Percentiles rank a stretch among this genome's conserved stretches.
Evolutionary conservation across 1,140 invertebrate species (phyloP).

Genomic region (Drosophila pallidifrons): DNA sequence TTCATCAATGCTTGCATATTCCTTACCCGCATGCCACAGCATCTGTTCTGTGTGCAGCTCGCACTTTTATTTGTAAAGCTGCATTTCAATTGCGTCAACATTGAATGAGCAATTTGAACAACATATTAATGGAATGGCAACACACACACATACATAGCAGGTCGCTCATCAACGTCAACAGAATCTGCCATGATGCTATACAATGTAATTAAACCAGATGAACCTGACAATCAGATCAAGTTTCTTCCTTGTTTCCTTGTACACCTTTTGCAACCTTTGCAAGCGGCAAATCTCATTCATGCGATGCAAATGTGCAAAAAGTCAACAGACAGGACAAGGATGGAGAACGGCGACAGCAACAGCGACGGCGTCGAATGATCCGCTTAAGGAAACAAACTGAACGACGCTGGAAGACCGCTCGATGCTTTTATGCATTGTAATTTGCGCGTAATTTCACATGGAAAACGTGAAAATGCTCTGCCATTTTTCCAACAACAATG

Average conservation of each 20-base stretch:
- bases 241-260: background rate
- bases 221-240: conserved; percentile 40
- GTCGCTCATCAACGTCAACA: background rate
- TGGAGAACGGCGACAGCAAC: background rate
- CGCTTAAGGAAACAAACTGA: conserved; percentile 30
- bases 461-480: conserved; percentile 71
- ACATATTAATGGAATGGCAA: conserved; percentile 42
- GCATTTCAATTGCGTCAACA: conserved; percentile 57
- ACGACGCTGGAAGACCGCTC: conserved; percentile 22
- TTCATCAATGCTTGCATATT: conserved; percentile 1
- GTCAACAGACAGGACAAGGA: conserved; percentile 20
- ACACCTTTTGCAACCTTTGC: conserved; percentile 7
- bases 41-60: conserved; percentile 14
- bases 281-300: conserved; percentile 25
- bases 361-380: conserved; percentile 5
- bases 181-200: conserved; percentile 50
- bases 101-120: conserved; percentile 65
- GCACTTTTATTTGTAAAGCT: conserved; percentile 49
- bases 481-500: conserved; percentile 37
- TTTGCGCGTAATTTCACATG: conserved; percentile 77
- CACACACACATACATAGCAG: conserved; percentile 13
- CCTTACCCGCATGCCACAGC: background rate
- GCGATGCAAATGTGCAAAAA: conserved; percentile 49
- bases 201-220: conserved; percentile 59
- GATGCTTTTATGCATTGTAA: conserved; percentile 72